Evolutionary conservation across 1,140 invertebrate genomes (phyloP).

Genomic region (Manduca sexta): DNA sequence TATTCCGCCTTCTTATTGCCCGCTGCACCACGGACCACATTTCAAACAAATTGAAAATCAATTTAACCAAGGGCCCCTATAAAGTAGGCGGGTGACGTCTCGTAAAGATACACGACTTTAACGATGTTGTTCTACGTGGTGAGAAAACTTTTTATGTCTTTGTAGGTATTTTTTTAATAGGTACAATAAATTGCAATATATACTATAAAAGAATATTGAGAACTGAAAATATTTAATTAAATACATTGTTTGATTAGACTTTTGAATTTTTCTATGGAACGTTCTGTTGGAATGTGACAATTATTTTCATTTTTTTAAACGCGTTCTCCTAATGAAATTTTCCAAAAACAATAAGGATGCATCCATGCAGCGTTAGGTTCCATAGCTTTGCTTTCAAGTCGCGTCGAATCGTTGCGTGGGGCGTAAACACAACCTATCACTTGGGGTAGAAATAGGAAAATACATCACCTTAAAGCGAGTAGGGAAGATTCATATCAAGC

Average conservation of each 20-base stretch:
- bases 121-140: background rate
- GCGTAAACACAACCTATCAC: constrained; percentile 16
- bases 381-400: constrained; percentile 1
- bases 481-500: constrained; percentile 69
- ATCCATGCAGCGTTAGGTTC: background rate
- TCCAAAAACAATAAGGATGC: no score
- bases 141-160: background rate
- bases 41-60: constrained; percentile 73
- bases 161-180: no score
- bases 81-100: constrained; percentile 42
- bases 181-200: no score
- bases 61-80: constrained; percentile 58
- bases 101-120: constrained; percentile 46
- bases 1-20: constrained; percentile 62
- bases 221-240: no score
- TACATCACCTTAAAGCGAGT: constrained; percentile 71
- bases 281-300: no score
- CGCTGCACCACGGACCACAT: constrained; percentile 61
- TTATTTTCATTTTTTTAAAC: no score
- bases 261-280: no score
- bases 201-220: no score
- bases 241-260: no score
- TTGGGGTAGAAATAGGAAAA: constrained; percentile 61
- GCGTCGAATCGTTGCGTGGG: constrained; percentile 8
- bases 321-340: no score